A percentile compares a stretch with the other conserved stretches of the same genome.
phyloP scores from a whole-genome alignment of 1,140 invertebrate genomes.

The Trichomalopsis sarcophagae region DNA sequence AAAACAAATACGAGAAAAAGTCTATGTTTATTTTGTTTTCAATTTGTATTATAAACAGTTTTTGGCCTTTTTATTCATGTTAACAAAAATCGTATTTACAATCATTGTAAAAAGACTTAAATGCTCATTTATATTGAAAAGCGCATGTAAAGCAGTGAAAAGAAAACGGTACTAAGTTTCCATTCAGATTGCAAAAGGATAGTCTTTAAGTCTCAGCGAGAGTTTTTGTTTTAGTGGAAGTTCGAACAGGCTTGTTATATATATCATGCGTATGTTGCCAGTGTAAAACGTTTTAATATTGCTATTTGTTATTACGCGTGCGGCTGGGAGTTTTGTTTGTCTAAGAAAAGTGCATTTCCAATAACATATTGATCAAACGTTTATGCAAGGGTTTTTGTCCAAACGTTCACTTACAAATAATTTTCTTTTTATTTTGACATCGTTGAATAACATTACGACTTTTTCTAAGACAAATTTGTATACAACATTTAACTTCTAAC shows the following conservation, averaged over 20 bases:
- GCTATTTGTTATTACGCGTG: slow-evolving; percentile 51
- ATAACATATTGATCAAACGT: slow-evolving; percentile 40
- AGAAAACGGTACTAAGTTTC: slow-evolving; percentile 55
- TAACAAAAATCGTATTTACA: slow-evolving; percentile 52
- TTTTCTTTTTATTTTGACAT: slow-evolving; percentile 38
- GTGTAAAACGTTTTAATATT: slow-evolving; percentile 52
- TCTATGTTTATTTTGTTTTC: slow-evolving; percentile 55
- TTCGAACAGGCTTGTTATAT: slow-evolving; percentile 52
- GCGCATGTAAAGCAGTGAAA: slow-evolving; percentile 32
- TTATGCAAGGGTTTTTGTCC: slow-evolving; percentile 46
- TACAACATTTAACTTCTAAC: too few relatives aligned
- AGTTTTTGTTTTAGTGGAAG: slow-evolving; percentile 47
- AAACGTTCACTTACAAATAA: slow-evolving; percentile 12
- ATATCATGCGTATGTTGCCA: slow-evolving; percentile 53
- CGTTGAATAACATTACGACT: slow-evolving; percentile 19
- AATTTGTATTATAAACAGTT: slow-evolving; percentile 48
- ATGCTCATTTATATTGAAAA: slow-evolving; percentile 48
- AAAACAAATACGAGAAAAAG: slow-evolving; percentile 66
- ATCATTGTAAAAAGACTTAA: slow-evolving; percentile 46
- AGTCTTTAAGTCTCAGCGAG: slow-evolving; percentile 39
- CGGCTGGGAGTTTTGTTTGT: slow-evolving; percentile 49
- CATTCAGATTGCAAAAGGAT: slow-evolving; percentile 49
- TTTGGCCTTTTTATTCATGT: slow-evolving; percentile 39
- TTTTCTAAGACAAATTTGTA: not conserved
- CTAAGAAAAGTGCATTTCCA: slow-evolving; percentile 51